phyloP scores from a whole-genome alignment of 2,888 invertebrate species.

The Salpingus planirostris region DNA sequence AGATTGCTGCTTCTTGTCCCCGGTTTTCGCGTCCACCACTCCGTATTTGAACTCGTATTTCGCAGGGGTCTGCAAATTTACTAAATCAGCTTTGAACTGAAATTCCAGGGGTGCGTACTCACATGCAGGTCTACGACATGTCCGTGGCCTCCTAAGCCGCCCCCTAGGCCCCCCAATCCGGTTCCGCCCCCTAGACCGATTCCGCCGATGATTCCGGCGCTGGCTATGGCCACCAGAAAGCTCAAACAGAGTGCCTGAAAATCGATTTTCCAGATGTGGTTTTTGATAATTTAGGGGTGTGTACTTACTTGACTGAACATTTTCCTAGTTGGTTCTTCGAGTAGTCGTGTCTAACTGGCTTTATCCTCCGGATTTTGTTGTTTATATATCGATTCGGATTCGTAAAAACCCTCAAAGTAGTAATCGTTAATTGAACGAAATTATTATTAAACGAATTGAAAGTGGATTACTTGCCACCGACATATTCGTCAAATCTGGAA shows the following conservation, averaged over 20 bases:
- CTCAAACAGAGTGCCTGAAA: slow-evolving; percentile 2
- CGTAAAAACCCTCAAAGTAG: not conserved
- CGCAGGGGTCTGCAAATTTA: slow-evolving; percentile 45
- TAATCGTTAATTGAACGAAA: not conserved
- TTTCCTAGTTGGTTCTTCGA: too few species aligned
- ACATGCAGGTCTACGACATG: not conserved
- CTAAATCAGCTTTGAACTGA: too few species aligned
- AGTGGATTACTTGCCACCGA: not conserved
- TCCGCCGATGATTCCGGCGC: slow-evolving; percentile 5
- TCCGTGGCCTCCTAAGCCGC: not conserved
- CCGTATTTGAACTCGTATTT: slow-evolving; percentile 50
- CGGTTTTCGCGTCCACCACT: slow-evolving; percentile 49
- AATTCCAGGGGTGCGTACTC: not conserved
- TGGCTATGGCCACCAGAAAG: slow-evolving; percentile 3
- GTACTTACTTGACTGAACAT: not conserved
- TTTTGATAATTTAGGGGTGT: too few species aligned
- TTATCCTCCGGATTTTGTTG: too few species aligned
- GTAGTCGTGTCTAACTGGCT: too few species aligned
- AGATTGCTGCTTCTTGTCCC: slow-evolving; percentile 47
- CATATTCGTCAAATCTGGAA: not conserved
- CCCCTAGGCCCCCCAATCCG: not conserved
- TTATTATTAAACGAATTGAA: not conserved
- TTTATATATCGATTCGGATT: too few species aligned
- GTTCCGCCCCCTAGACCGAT: slow-evolving; percentile 7
- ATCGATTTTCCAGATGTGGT: too few species aligned